phyloP scores from a whole-genome alignment of 2,888 invertebrate species.

The Trachelus tabidus region DNA sequence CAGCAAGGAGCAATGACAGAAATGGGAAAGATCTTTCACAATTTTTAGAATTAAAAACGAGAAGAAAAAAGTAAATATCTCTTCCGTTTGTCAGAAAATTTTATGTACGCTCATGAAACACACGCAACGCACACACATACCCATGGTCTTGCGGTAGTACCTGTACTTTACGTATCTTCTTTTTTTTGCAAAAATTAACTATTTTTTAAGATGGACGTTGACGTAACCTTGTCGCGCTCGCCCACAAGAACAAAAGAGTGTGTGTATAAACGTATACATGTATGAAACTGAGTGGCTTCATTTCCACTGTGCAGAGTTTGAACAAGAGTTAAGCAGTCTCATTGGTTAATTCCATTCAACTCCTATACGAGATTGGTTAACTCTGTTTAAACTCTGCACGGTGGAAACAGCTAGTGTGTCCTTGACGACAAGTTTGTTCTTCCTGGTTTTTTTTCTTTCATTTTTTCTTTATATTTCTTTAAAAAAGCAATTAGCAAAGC shows the following conservation, averaged over 20 bases:
- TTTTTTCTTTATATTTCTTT: background rate
- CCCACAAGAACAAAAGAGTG: background rate
- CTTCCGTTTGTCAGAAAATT: slow-evolving; percentile 31
- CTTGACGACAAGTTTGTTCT: background rate
- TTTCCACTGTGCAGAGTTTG: no score
- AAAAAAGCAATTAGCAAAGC: background rate
- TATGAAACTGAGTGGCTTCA: background rate
- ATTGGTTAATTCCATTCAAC: no score
- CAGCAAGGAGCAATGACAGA: slow-evolving; percentile 22
- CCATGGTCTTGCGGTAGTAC: slow-evolving; percentile 43
- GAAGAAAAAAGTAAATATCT: background rate
- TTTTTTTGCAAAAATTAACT: slow-evolving; percentile 36
- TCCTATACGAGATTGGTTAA: no score
- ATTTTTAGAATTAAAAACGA: slow-evolving; percentile 39
- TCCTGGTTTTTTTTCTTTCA: background rate
- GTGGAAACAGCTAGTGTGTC: background rate
- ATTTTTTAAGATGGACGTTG: slow-evolving; percentile 44
- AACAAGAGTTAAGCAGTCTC: no score
- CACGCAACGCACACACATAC: background rate
- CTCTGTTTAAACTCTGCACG: no score
- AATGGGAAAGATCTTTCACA: slow-evolving; percentile 29
- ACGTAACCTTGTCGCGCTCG: slow-evolving; percentile 6
- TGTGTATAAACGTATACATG: background rate
- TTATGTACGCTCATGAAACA: background rate
- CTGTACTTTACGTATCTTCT: slow-evolving; percentile 54